phyloP scores from a whole-genome alignment of 2,797 vertebrate species.

The Alectoris magna region DNA sequence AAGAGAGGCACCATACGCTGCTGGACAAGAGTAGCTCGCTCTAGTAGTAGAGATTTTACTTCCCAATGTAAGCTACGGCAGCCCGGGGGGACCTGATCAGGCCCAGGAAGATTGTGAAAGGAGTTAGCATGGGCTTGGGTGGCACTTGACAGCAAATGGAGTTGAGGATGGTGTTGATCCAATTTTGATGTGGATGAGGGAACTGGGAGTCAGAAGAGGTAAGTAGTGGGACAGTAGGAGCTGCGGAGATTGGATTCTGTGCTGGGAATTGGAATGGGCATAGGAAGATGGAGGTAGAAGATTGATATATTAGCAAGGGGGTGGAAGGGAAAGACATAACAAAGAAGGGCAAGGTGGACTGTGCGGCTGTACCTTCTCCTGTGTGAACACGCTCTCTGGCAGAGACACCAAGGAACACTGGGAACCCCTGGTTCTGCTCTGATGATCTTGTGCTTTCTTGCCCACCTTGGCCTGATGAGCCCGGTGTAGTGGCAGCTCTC shows the following conservation, averaged over 20 bases:
- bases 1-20: not conserved
- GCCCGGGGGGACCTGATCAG: not conserved
- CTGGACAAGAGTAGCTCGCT: not conserved
- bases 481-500: not conserved
- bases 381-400: rapidly evolving
- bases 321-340: not conserved
- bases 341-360: not conserved
- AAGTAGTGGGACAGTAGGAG: not conserved
- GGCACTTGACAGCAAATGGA: not conserved
- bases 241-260: not conserved
- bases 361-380: not conserved
- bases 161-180: not conserved
- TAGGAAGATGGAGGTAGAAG: not conserved
- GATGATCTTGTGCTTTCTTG: not conserved
- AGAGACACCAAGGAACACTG: not conserved
- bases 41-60: not conserved
- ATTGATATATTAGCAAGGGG: not conserved
- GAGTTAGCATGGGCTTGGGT: not conserved
- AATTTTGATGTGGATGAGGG: not conserved
- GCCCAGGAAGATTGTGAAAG: not conserved
- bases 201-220: not conserved
- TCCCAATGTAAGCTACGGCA: not conserved
- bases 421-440: not conserved
- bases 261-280: not conserved
- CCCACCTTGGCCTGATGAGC: not conserved